Conservation (phyloP, 2,113 vertebrate genomes). For the Pipa parva region DNA sequence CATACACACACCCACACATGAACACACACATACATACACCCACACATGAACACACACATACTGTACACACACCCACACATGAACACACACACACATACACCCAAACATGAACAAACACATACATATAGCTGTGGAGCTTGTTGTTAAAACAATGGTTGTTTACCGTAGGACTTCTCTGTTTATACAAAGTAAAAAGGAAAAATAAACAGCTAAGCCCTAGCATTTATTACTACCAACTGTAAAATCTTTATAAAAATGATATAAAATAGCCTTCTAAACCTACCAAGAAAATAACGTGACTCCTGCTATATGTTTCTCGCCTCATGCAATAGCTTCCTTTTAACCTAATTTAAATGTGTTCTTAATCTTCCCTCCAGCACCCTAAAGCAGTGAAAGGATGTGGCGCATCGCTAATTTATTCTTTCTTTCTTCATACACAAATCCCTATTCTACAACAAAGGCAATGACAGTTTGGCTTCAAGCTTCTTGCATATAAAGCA, state of each 20-base stretch:
- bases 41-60: too few species aligned
- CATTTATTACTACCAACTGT: not conserved
- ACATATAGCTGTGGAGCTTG: too few species aligned
- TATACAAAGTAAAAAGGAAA: too few species aligned
- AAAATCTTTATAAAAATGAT: conserved; percentile 8
- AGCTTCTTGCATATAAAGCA: conserved; percentile 45
- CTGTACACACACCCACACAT: too few species aligned
- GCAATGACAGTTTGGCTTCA: conserved; percentile 40
- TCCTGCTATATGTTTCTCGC: conserved; percentile 26
- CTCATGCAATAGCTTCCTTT: conserved; percentile 10
- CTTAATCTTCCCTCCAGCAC: conserved; percentile 46
- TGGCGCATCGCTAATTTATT: conserved; percentile 51
- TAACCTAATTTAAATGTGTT: conserved; percentile 47
- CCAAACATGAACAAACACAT: too few species aligned
- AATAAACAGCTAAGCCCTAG: not conserved
- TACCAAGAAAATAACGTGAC: conserved; percentile 12
- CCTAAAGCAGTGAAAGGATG: conserved; percentile 51
- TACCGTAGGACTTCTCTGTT: too few species aligned
- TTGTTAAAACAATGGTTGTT: too few species aligned
- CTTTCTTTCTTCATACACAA: conserved; percentile 45
- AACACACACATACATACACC: too few species aligned
- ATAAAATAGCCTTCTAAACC: conserved; percentile 34
- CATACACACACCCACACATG: too few species aligned
- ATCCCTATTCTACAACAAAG: conserved; percentile 44
- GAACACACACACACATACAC: too few species aligned